Conservation (phyloP, 2,888 invertebrate species). For the Platycnemis pennipes region DNA sequence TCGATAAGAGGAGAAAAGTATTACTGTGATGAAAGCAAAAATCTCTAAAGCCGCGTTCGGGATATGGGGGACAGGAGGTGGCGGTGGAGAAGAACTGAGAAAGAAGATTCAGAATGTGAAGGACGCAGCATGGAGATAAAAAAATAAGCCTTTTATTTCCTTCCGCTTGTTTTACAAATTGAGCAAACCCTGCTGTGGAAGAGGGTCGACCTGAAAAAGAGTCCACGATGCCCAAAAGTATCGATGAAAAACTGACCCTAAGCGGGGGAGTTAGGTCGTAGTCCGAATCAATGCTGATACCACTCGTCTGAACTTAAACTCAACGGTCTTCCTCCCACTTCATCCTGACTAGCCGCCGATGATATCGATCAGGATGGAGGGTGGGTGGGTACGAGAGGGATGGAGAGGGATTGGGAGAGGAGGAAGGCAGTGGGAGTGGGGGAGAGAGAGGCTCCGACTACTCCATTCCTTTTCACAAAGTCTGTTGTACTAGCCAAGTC, state of each 20-base stretch:
- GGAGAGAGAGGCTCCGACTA: not conserved
- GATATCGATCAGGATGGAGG: slow-evolving; percentile 64
- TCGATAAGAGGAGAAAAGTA: not conserved
- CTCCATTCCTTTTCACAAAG: slow-evolving; percentile 55
- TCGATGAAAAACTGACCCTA: slow-evolving; percentile 59
- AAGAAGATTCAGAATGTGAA: not conserved
- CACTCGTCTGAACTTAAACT: slow-evolving; percentile 40
- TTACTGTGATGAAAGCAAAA: not conserved
- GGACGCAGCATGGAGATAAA: slow-evolving; percentile 1
- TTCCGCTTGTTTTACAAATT: not conserved
- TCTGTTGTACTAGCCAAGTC: slow-evolving; percentile 64
- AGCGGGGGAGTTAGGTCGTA: slow-evolving; percentile 47
- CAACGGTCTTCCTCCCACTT: slow-evolving; percentile 68
- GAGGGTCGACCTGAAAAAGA: not conserved
- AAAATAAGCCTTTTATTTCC: not conserved
- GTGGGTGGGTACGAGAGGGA: not conserved
- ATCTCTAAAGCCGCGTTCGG: not conserved
- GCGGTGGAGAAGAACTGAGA: not conserved
- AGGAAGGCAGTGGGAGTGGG: not conserved
- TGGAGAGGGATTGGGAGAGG: slow-evolving; percentile 22
- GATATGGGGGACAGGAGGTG: not conserved
- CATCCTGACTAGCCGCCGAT: slow-evolving; percentile 67
- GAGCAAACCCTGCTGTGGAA: not conserved
- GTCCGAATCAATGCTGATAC: slow-evolving; percentile 67
- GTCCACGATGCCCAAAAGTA: slow-evolving; percentile 37